Evolutionary conservation across 2,797 vertebrate species (phyloP).

Genomic region (Euphonia xanthogaster): DNA sequence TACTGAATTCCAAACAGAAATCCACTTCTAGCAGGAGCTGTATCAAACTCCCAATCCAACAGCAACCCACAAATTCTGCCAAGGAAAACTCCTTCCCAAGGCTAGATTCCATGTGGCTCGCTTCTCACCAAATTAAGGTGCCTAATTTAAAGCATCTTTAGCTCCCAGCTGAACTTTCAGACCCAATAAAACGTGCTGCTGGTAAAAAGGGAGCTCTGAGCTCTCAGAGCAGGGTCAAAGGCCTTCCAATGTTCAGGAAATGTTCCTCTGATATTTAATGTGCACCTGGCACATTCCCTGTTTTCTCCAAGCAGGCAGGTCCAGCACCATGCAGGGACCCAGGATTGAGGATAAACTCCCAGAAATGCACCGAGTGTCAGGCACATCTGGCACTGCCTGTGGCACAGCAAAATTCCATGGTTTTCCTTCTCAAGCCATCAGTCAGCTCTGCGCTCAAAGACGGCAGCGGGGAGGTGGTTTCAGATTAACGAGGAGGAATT

Average conservation of each 20-base stretch:
- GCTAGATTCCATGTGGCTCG: neutral
- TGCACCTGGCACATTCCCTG: neutral
- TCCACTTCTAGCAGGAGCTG: neutral
- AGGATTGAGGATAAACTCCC: neutral
- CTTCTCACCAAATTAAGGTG: neutral
- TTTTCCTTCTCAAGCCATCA: neutral
- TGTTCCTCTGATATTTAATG: neutral
- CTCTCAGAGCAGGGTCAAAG: neutral
- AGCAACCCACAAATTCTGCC: neutral
- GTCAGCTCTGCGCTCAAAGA: neutral
- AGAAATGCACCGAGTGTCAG: neutral
- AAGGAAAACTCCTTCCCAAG: neutral
- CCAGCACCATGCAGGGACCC: neutral
- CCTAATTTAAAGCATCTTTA: neutral
- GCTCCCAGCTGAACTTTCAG: neutral
- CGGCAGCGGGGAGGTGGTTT: neutral
- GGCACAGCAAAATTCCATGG: neutral
- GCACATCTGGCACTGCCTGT: neutral
- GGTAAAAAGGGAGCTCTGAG: neutral
- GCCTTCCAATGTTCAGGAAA: neutral
- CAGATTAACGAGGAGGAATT: neutral
- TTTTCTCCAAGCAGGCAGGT: neutral
- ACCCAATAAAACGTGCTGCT: neutral
- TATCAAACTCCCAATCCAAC: neutral
- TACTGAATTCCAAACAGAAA: neutral